phyloP scores from a whole-genome alignment of 2,888 invertebrate species.

The Trichopoda pennipes region DNA sequence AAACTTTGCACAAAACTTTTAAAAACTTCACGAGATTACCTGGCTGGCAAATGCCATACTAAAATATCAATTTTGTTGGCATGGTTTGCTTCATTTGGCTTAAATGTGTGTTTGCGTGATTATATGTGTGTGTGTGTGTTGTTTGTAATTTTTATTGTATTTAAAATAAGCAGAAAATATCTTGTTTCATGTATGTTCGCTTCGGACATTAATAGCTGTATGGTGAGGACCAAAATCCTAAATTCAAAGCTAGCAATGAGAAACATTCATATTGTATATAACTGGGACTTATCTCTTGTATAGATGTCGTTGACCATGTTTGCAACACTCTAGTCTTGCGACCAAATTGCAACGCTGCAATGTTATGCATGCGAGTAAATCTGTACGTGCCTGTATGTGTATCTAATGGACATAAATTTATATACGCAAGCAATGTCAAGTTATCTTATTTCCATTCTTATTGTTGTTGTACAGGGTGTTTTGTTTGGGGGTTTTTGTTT shows the following conservation, averaged over 20 bases:
- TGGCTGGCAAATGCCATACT: conserved; percentile 24
- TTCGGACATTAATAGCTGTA: conserved; percentile 43
- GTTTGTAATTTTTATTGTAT: conserved; percentile 55
- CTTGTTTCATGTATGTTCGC: conserved; percentile 60
- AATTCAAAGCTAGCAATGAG: conserved; percentile 10
- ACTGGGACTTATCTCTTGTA: not conserved
- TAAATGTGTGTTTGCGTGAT: not conserved
- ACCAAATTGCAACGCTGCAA: conserved; percentile 51
- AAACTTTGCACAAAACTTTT: not conserved
- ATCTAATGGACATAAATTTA: conserved; percentile 59
- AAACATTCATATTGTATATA: conserved; percentile 1
- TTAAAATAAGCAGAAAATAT: conserved; percentile 67
- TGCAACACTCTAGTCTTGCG: conserved; percentile 58
- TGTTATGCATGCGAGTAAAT: not conserved
- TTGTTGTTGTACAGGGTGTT: conserved; percentile 19
- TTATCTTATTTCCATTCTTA: conserved; percentile 2
- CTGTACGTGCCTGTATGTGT: conserved; percentile 3
- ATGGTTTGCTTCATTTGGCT: conserved; percentile 38
- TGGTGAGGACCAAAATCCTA: conserved; percentile 17
- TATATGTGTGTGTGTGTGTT: not conserved
- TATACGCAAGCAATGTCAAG: conserved; percentile 40
- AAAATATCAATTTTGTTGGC: conserved; percentile 25
- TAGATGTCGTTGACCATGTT: conserved; percentile 48
- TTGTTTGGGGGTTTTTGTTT: no score
- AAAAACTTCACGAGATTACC: conserved; percentile 46